Evolutionary conservation across 2,888 invertebrate species (phyloP).

Genomic region (Artemia sinica): DNA sequence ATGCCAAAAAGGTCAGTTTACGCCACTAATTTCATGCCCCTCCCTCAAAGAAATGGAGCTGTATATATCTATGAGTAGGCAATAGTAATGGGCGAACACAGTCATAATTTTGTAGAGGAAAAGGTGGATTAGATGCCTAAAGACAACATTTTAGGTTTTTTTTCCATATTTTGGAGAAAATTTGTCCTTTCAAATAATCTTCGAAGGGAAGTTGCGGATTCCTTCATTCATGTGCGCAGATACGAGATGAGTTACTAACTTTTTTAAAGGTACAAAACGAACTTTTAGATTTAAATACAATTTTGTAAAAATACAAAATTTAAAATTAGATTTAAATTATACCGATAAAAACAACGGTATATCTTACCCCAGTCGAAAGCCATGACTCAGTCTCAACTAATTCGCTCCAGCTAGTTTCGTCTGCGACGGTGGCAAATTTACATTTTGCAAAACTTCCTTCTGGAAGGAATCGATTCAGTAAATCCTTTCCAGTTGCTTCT

Average conservation of each 20-base stretch:
- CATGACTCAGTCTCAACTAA: slow-evolving; percentile 62
- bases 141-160: too few relatives aligned
- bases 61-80: too few relatives aligned
- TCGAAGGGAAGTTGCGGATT: not conserved
- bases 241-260: not conserved
- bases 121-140: too few relatives aligned
- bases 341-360: not conserved
- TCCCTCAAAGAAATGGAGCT: too few relatives aligned
- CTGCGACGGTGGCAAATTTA: slow-evolving; percentile 60
- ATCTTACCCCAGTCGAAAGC: slow-evolving; percentile 40
- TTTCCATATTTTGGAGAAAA: not conserved
- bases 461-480: slow-evolving; percentile 63
- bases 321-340: too few relatives aligned
- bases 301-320: too few relatives aligned
- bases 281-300: not conserved
- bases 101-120: too few relatives aligned
- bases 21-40: too few relatives aligned
- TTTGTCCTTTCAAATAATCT: not conserved
- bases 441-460: slow-evolving; percentile 50
- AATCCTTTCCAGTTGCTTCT: slow-evolving; percentile 81
- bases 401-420: slow-evolving; percentile 57
- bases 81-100: too few relatives aligned
- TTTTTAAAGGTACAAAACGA: not conserved
- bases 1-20: too few relatives aligned
- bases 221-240: not conserved